Evolutionary conservation across 2,113 vertebrate species (phyloP).

Genomic region (Cygnus atratus): DNA sequence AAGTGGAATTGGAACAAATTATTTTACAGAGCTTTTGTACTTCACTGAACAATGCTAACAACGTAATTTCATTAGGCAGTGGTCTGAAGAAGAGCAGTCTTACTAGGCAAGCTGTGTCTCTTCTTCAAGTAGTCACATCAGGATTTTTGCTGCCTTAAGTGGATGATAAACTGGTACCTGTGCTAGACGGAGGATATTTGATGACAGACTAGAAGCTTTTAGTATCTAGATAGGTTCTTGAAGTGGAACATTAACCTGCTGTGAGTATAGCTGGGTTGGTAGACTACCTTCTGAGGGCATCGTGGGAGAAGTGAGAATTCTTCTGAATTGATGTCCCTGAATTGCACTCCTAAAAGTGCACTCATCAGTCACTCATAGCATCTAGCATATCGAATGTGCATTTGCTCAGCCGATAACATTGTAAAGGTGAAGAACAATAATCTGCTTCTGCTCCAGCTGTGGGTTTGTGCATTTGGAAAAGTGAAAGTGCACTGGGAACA

Average conservation of each 20-base stretch:
- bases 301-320: neutral
- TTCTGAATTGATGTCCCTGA: neutral
- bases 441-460: neutral
- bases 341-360: neutral
- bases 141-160: neutral
- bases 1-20: neutral
- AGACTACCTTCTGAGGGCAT: neutral
- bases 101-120: neutral
- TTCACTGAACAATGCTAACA: neutral
- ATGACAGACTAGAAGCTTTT: neutral
- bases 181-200: neutral
- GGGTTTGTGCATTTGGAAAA: too few relatives aligned
- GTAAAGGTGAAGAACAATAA: neutral
- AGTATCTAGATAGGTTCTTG: neutral
- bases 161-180: neutral
- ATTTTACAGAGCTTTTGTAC: neutral
- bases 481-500: neutral
- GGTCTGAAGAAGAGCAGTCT: neutral
- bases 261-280: neutral
- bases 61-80: neutral
- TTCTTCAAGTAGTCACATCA: neutral
- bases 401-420: accelerated
- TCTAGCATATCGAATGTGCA: accelerated
- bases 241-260: neutral
- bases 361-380: neutral